Conservation (phyloP, 2,113 vertebrate genomes). For the Pseudorectes ferrugineus region DNA sequence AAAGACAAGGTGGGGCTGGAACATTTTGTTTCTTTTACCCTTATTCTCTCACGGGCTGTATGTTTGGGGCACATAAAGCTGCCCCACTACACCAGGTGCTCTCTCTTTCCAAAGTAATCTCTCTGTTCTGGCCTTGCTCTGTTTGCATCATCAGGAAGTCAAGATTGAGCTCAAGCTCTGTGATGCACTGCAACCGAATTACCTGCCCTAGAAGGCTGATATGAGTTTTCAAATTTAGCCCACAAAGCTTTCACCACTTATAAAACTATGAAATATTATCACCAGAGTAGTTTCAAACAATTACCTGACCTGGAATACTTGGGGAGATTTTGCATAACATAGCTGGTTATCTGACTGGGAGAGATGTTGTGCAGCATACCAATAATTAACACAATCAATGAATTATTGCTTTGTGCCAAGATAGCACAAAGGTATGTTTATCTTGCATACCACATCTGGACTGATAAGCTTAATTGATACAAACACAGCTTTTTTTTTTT, state of each 20-base stretch:
- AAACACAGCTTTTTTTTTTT: neutral
- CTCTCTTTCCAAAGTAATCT: neutral
- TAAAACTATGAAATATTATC: neutral
- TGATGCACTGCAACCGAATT: neutral
- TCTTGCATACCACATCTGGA: conserved; percentile 35
- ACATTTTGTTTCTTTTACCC: neutral
- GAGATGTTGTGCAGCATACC: neutral
- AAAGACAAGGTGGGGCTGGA: neutral
- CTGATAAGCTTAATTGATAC: conserved; percentile 38
- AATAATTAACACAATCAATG: conserved; percentile 6
- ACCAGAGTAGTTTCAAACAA: neutral
- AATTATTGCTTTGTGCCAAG: conserved; percentile 18
- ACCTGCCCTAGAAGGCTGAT: neutral
- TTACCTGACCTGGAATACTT: neutral
- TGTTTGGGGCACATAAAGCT: neutral
- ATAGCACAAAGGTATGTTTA: neutral
- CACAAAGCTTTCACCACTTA: neutral
- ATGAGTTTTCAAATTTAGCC: neutral
- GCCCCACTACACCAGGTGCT: accelerated
- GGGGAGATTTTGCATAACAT: neutral
- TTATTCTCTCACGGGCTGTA: neutral
- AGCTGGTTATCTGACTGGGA: neutral
- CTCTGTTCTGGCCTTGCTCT: neutral
- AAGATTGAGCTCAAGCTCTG: neutral
- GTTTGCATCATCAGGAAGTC: neutral